Evolutionary conservation across 1,140 invertebrate genomes (phyloP), one percentile per base, ranked within the genome.

Genomic region (Homarus americanus): DNA sequence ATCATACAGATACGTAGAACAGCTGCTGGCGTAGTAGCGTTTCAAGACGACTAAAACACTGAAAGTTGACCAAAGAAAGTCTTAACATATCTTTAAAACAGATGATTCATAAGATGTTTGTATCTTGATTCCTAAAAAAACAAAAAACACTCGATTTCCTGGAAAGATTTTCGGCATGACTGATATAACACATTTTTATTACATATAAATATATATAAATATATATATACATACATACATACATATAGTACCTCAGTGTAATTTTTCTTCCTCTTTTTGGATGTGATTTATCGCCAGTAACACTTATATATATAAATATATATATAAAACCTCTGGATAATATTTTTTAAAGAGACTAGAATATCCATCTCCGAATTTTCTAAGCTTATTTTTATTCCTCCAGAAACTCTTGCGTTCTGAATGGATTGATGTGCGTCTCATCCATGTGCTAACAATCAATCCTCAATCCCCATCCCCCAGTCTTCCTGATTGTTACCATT

Each of bases 401-500:
- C 76, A 44, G 40, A 41, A 32, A 24, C 36, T 28, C 36, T 69
- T 78, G 28, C 28, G 76, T 79, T 79, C 24, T 12, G 7, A 79
- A 44, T 79, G 76, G 76, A 49, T 79, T 79, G 40, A 32, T 79
- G 40, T 79, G 76, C n/a, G 24, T 40, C 44, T 28, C n/a, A 79
- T 49, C 76, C 20, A 44, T 32, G 49, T 36, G 76, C 40, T 44
- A 38, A 44, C 76, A 85, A 38, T 85, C 83, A 49, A 32, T 73
- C 40, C 83, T 75, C 69, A 75, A 72, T 75, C 36, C 40, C 72
- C 69, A 58, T 53, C n/a, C 83, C 83, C 72, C 82, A 84, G 83
- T 85, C 83, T 85, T 85, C 83, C 83, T 75, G 83, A 85, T 85
- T 85, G 83, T 85, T 85, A 36, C 66, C 66, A 75, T 85, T 85